phyloP scores from a whole-genome alignment of 2,888 invertebrate species.

The Macrophya annulata region DNA sequence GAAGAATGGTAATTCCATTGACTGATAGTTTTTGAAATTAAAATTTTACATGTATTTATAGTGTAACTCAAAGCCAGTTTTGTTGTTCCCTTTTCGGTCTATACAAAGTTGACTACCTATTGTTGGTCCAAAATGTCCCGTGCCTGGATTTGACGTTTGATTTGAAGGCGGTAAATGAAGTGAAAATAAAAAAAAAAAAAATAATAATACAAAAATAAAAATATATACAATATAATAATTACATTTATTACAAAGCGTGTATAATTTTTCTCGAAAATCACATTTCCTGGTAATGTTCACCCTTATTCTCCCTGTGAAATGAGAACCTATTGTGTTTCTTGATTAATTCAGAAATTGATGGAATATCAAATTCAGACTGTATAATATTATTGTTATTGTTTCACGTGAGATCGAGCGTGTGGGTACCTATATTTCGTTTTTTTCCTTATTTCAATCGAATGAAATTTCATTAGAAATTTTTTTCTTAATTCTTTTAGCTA shows the following conservation, averaged over 20 bases:
- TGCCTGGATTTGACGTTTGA: slow-evolving; percentile 37
- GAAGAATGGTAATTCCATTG: neutral
- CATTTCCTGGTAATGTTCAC: neutral
- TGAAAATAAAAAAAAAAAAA: neutral
- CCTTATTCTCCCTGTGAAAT: neutral
- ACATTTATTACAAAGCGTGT: slow-evolving; percentile 31
- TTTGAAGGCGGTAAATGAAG: slow-evolving; percentile 18
- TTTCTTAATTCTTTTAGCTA: neutral
- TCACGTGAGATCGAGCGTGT: neutral
- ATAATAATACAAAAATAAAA: too few species aligned
- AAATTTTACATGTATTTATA: neutral
- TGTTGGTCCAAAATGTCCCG: neutral
- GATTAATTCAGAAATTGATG: neutral
- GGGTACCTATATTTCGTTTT: neutral
- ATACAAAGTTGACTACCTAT: slow-evolving; percentile 6
- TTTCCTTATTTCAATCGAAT: neutral
- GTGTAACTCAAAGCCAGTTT: neutral
- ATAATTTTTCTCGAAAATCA: neutral
- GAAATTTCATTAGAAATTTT: neutral
- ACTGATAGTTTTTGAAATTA: neutral
- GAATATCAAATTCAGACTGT: neutral
- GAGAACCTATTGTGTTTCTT: neutral
- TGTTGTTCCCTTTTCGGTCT: slow-evolving; percentile 3
- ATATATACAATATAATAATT: neutral
- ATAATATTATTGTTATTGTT: neutral